phyloP scores from a whole-genome alignment of 2,113 vertebrate genomes.

The Mustela lutreola region DNA sequence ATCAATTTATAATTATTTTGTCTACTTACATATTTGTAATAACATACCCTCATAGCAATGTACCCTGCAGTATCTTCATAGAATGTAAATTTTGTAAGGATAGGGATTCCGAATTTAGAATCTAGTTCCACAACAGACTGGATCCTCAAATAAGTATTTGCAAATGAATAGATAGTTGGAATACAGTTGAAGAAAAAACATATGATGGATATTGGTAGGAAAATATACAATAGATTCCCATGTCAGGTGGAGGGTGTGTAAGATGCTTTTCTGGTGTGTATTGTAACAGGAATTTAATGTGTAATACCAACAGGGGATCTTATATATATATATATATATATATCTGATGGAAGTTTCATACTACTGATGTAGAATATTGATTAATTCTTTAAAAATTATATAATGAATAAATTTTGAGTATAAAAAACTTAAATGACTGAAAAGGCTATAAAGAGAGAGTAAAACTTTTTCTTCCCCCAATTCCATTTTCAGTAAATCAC shows the following conservation, averaged over 20 bases:
- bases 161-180: neutral
- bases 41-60: neutral
- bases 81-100: neutral
- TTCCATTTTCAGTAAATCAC: neutral
- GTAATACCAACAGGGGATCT: neutral
- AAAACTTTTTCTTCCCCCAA: neutral
- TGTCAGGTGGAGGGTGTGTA: neutral
- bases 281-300: neutral
- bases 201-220: neutral
- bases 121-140: neutral
- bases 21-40: neutral
- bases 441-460: neutral
- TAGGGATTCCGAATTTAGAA: neutral
- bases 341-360: neutral
- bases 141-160: neutral
- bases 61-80: neutral
- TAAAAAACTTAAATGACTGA: neutral
- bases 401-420: neutral
- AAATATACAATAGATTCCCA: neutral
- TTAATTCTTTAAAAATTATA: neutral
- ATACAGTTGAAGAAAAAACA: neutral
- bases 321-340: neutral
- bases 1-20: neutral
- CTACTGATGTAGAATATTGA: neutral
- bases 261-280: neutral